These are phyloP conservation scores for Pyrochroa serraticornis DNA, from an alignment of 2,888 invertebrate species.

Conservation along the genomic window DNA sequence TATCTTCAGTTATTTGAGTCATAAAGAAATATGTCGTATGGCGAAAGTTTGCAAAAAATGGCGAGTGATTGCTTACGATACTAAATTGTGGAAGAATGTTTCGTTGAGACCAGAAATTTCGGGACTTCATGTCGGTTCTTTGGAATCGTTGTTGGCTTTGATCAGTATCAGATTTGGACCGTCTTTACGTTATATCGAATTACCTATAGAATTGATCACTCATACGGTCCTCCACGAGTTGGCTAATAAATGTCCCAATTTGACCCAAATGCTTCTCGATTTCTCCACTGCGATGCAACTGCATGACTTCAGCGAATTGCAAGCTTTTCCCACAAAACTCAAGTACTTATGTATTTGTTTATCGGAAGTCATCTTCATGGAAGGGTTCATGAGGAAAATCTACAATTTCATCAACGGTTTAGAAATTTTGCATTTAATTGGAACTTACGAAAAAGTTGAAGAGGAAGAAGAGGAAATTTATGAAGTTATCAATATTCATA, in stretches of 20 bases:
- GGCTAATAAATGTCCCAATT: constrained; percentile 93
- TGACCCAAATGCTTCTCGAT: constrained; percentile 95
- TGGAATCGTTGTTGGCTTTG: constrained; percentile 85
- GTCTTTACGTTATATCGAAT: constrained; percentile 87
- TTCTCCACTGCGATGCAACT: constrained; percentile 99
- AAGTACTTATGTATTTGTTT: constrained; percentile 82
- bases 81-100: constrained; percentile 93
- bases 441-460: constrained; percentile 96
- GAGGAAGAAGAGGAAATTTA: constrained; percentile 99
- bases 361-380: constrained; percentile 99
- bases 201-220: constrained; percentile 96
- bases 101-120: constrained; percentile 96
- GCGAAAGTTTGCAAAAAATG: constrained; percentile 95
- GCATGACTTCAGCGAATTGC: constrained; percentile 98
- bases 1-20: constrained; percentile 92
- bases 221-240: constrained; percentile 96
- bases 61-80: constrained; percentile 95
- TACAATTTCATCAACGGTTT: constrained; percentile 99
- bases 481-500: constrained; percentile 98
- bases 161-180: constrained; percentile 89
- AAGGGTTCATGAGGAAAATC: constrained; percentile 99
- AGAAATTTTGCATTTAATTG: constrained; percentile 95
- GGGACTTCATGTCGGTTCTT: constrained; percentile 87
- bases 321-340: constrained; percentile 97
- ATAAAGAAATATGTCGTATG: constrained; percentile 92